Conservation (phyloP, 2,888 invertebrate species). For the Agriotes lineatus region DNA sequence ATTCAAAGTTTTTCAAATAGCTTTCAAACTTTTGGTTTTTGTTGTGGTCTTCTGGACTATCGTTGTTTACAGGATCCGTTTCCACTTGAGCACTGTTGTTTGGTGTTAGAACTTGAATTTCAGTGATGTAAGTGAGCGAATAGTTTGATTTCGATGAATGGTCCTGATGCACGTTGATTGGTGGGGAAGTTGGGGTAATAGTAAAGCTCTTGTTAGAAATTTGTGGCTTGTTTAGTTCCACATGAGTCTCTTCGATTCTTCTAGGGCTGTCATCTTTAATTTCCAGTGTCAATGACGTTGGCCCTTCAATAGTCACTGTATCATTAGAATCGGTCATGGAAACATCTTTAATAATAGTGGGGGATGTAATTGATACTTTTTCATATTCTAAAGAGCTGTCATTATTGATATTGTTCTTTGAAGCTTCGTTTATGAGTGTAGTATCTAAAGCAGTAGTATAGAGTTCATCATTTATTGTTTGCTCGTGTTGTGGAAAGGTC, state of each 20-base stretch:
- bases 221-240: slow-evolving; percentile 11
- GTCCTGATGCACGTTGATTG: slow-evolving; percentile 24
- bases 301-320: slow-evolving; percentile 52
- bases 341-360: slow-evolving; percentile 64
- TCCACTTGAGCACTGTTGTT: slow-evolving; percentile 55
- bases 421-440: slow-evolving; percentile 66
- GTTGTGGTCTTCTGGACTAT: slow-evolving; percentile 25
- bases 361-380: slow-evolving; percentile 66
- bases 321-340: slow-evolving; percentile 56
- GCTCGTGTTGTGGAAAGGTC: neutral
- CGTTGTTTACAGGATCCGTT: slow-evolving; percentile 61
- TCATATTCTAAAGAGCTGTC: slow-evolving; percentile 66
- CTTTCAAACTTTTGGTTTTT: slow-evolving; percentile 63
- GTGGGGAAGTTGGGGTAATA: neutral
- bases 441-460: slow-evolving; percentile 69
- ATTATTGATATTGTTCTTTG: slow-evolving; percentile 61
- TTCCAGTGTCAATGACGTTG: slow-evolving; percentile 56
- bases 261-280: slow-evolving; percentile 49
- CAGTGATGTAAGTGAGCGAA: slow-evolving; percentile 76
- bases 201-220: slow-evolving; percentile 7
- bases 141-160: slow-evolving; percentile 54
- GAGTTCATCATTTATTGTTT: slow-evolving; percentile 56
- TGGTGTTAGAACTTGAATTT: slow-evolving; percentile 78
- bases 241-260: slow-evolving; percentile 7
- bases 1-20: slow-evolving; percentile 61